Percentiles rank a stretch among this genome's conserved stretches.
phyloP scores from a whole-genome alignment of 1,140 invertebrate species.

The Pseudomyrmex sp. region DNA sequence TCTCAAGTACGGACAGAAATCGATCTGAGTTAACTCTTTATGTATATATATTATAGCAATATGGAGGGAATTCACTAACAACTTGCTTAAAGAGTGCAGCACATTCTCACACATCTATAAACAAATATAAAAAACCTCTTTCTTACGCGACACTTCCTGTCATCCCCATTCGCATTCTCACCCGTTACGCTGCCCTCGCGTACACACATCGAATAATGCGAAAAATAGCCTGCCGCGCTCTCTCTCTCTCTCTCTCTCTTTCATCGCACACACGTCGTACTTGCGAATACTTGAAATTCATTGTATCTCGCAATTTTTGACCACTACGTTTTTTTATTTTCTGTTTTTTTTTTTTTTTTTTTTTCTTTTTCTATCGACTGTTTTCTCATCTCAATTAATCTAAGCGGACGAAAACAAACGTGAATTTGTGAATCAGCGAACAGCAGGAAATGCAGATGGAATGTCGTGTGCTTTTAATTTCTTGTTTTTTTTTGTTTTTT shows the following conservation, averaged over 20 bases:
- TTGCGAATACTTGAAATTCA: slow-evolving; percentile 5
- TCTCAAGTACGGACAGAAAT: slow-evolving; percentile 82
- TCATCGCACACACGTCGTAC: not conserved
- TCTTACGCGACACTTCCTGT: slow-evolving; percentile 65
- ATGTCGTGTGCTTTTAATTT: slow-evolving; percentile 47
- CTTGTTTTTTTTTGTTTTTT: not conserved
- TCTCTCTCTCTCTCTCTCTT: not conserved
- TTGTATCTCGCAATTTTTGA: slow-evolving; percentile 11
- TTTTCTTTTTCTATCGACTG: too few species aligned
- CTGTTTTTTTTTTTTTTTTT: not conserved
- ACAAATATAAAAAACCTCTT: slow-evolving; percentile 83
- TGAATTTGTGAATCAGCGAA: not conserved
- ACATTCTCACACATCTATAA: slow-evolving; percentile 81
- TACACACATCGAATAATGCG: not conserved
- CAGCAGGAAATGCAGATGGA: slow-evolving; percentile 60
- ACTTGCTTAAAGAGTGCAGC: slow-evolving; percentile 80
- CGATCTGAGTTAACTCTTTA: slow-evolving; percentile 72
- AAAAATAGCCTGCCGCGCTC: not conserved
- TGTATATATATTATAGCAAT: slow-evolving; percentile 76
- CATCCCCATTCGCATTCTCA: slow-evolving; percentile 38
- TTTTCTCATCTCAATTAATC: not conserved
- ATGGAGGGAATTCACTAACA: slow-evolving; percentile 85
- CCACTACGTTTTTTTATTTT: too few species aligned
- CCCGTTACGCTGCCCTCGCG: slow-evolving; percentile 35
- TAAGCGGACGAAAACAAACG: not conserved